Evolutionary conservation across 2,888 invertebrate genomes (phyloP).

Genomic region (Clanis bilineata): DNA sequence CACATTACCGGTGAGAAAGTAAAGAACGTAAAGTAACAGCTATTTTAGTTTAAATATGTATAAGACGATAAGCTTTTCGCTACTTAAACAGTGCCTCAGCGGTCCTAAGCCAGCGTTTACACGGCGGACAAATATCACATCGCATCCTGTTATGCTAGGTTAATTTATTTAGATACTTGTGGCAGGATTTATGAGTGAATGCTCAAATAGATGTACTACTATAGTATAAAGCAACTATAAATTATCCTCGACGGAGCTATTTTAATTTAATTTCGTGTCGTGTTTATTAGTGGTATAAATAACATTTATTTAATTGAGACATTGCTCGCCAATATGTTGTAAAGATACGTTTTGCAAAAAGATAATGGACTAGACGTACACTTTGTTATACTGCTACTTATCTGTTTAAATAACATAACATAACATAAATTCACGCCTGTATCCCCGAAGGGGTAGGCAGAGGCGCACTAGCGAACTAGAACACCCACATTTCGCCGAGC

Average conservation of each 20-base stretch:
- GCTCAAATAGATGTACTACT: not conserved
- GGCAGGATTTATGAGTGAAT: conserved; percentile 18
- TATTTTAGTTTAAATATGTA: not conserved
- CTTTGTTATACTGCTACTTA: not conserved
- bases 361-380: no score
- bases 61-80: not conserved
- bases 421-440: no score
- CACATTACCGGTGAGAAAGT: no score
- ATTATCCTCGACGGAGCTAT: not conserved
- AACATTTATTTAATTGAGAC: not conserved
- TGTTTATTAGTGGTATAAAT: not conserved
- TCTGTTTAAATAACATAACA: no score
- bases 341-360: not conserved
- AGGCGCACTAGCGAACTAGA: no score
- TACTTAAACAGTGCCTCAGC: not conserved
- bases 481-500: no score
- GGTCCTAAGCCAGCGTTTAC: not conserved
- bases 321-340: not conserved
- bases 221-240: not conserved
- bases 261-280: not conserved
- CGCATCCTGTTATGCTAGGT: conserved; percentile 28
- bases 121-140: not conserved
- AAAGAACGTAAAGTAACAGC: no score
- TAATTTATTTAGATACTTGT: conserved; percentile 25
- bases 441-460: no score